Percentiles rank a stretch among this genome's conserved stretches.
phyloP scores from a whole-genome alignment of 1,140 invertebrate species.

The Brachionus calyciflorus region DNA sequence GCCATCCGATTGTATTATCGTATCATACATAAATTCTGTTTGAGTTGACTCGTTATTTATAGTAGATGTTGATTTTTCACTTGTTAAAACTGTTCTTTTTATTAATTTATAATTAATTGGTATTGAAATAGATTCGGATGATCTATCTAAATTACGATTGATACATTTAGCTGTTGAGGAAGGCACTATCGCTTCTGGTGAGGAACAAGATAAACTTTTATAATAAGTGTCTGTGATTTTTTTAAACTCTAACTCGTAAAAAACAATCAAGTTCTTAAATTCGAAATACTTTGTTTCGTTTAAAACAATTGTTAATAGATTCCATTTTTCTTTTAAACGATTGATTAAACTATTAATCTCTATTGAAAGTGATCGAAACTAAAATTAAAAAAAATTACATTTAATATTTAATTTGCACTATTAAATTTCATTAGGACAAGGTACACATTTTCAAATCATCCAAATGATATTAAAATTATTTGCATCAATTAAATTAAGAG shows the following conservation, averaged over 20 bases:
- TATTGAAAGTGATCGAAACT: constrained; percentile 1
- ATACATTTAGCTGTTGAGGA: not conserved
- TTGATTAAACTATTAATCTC: constrained; percentile 15
- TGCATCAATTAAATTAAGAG: no score
- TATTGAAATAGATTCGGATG: not conserved
- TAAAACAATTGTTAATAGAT: not conserved
- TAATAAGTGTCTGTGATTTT: not conserved
- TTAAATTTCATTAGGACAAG: no score
- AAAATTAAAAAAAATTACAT: not conserved
- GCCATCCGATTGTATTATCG: constrained; percentile 13
- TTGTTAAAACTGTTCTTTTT: not conserved
- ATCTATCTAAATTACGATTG: not conserved
- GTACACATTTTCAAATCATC: no score
- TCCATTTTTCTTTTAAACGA: constrained; percentile 1
- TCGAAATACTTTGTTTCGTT: constrained; percentile 21
- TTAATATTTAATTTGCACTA: not conserved
- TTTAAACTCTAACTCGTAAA: constrained; percentile 11
- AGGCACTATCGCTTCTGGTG: not conserved
- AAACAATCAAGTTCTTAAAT: not conserved
- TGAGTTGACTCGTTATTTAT: not conserved
- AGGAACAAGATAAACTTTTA: not conserved
- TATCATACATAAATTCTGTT: not conserved
- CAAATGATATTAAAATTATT: no score
- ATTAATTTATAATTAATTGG: not conserved
- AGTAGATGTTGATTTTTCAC: constrained; percentile 21